Conservation (phyloP, 2,888 invertebrate species). For the Protophormia terraenovae region DNA sequence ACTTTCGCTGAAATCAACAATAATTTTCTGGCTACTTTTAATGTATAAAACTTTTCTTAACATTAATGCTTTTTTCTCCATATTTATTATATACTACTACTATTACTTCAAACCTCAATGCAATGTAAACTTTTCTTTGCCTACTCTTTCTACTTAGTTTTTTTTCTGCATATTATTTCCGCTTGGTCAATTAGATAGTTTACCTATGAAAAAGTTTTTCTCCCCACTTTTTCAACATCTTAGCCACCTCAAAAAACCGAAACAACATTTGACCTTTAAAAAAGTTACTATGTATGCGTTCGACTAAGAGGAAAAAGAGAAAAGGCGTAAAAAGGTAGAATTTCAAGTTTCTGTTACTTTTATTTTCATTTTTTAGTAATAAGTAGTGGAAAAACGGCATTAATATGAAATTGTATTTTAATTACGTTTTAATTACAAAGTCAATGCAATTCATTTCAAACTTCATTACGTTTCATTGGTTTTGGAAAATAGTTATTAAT, state of each 20-base stretch:
- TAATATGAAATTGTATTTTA: constrained; percentile 63
- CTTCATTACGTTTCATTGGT: constrained; percentile 63
- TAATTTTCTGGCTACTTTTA: neutral
- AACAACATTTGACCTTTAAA: constrained; percentile 30
- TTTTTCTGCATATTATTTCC: constrained; percentile 60
- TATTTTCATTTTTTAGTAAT: neutral
- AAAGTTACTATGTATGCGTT: constrained; percentile 6
- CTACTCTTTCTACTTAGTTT: neutral
- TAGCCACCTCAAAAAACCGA: neutral
- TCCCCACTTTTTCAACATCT: constrained; percentile 15
- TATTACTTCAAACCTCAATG: neutral
- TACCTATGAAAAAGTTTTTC: constrained; percentile 32
- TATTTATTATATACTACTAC: neutral
- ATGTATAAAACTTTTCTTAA: neutral
- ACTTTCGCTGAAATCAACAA: neutral
- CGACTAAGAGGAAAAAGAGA: neutral
- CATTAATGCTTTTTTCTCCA: neutral
- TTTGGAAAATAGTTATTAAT: constrained; percentile 66
- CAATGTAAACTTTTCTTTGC: neutral
- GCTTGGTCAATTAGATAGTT: constrained; percentile 67
- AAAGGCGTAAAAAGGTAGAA: neutral
- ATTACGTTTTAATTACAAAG: constrained; percentile 65
- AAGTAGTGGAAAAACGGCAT: constrained; percentile 39
- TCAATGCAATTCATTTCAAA: constrained; percentile 63
- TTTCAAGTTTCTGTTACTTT: constrained; percentile 30